These are phyloP conservation scores for Trichopoda pennipes DNA, from an alignment of 2,888 invertebrate genomes.

Conservation along the genomic window DNA sequence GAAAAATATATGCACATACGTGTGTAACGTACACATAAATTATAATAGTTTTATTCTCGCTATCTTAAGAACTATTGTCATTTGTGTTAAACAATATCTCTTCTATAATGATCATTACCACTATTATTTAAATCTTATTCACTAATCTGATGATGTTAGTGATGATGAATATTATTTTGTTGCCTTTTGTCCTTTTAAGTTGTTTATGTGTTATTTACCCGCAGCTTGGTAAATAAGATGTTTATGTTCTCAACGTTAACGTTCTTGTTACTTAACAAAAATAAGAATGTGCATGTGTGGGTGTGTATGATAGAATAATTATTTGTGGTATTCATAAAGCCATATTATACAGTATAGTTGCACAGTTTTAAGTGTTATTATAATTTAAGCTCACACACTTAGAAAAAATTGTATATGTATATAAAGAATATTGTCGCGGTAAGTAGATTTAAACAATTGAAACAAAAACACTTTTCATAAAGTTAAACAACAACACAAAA, in stretches of 20 bases:
- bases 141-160: not conserved
- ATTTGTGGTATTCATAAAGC: not conserved
- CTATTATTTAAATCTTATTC: not conserved
- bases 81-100: not conserved
- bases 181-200: slow-evolving; percentile 28
- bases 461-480: too few relatives aligned
- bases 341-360: not conserved
- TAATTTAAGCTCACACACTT: too few relatives aligned
- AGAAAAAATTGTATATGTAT: not conserved
- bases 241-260: slow-evolving; percentile 6
- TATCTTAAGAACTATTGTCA: not conserved
- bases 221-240: slow-evolving; percentile 29
- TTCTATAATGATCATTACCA: slow-evolving; percentile 24
- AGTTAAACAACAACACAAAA: too few relatives aligned
- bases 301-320: not conserved
- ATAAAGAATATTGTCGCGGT: too few relatives aligned
- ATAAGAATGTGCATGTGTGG: not conserved
- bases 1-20: not conserved
- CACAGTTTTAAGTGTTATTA: not conserved
- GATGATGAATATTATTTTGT: slow-evolving; percentile 6
- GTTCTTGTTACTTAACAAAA: not conserved
- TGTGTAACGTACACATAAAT: not conserved
- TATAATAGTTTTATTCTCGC: not conserved
- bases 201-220: slow-evolving; percentile 8
- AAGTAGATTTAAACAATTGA: too few relatives aligned